Conservation (phyloP, 2,797 vertebrate species). For the Sebastes umbrosus region DNA sequence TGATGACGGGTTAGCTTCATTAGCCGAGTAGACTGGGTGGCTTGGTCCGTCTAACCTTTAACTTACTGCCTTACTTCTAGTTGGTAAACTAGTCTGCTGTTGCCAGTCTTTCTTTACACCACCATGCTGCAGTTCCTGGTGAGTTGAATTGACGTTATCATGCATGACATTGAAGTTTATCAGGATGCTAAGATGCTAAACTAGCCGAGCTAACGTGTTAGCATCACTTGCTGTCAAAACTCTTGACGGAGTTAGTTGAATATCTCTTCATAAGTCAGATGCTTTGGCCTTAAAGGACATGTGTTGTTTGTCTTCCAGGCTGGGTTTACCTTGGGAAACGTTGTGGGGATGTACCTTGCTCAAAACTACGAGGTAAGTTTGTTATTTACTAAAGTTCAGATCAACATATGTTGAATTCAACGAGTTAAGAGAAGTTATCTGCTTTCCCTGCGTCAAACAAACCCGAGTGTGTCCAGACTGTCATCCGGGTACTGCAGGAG, state of each 20-base stretch:
- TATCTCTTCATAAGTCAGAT: no score
- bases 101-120: neutral
- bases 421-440: rapidly evolving
- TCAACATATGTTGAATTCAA: no score
- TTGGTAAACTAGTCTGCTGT: neutral
- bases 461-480: rapidly evolving
- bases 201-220: slow-evolving; percentile 21
- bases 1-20: slow-evolving; percentile 23
- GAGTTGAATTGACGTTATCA: slow-evolving; percentile 26
- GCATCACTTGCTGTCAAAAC: neutral
- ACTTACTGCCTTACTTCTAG: neutral
- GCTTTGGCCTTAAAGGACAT: neutral
- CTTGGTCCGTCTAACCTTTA: neutral
- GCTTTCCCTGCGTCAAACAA: neutral
- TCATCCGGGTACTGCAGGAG: neutral
- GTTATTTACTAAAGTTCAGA: neutral
- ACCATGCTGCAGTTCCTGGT: slow-evolving; percentile 84
- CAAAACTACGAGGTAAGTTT: slow-evolving; percentile 94
- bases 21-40: neutral
- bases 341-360: slow-evolving; percentile 97
- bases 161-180: neutral
- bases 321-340: slow-evolving; percentile 95
- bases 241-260: neutral
- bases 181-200: neutral
- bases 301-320: slow-evolving; percentile 79